These are phyloP conservation scores for Masnerella sp. DNA, from an alignment of 2,888 invertebrate genomes.

Conservation along the genomic window DNA sequence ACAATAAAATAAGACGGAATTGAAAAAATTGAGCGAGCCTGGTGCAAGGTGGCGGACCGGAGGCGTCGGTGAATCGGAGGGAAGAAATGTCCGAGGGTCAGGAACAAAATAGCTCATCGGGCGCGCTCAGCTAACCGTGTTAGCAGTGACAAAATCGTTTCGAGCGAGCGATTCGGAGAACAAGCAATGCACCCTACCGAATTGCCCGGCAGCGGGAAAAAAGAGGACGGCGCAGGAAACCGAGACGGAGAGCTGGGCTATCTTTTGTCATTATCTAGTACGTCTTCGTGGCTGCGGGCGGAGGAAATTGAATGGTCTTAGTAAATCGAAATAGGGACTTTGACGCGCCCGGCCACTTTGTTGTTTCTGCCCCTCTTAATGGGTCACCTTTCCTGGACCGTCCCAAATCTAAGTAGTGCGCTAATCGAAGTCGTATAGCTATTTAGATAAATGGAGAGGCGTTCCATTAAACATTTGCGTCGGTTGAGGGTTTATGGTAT, in stretches of 20 bases:
- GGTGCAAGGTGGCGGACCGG: conserved; percentile 1
- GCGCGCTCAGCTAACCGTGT: conserved; percentile 72
- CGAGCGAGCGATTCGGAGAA: conserved; percentile 51
- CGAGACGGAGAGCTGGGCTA: conserved; percentile 25
- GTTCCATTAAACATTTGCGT: conserved; percentile 35
- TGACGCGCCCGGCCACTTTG: conserved; percentile 69
- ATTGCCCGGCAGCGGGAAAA: conserved; percentile 38
- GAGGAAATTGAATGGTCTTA: conserved; percentile 73
- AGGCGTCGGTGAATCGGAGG: conserved; percentile 34
- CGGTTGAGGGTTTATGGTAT: too few species aligned
- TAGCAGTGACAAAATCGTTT: conserved; percentile 71
- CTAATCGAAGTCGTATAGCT: conserved; percentile 46
- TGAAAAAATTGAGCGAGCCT: conserved; percentile 18
- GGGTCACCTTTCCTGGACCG: conserved; percentile 43
- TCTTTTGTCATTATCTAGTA: conserved; percentile 62
- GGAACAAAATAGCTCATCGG: conserved; percentile 74
- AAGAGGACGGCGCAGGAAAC: conserved; percentile 10
- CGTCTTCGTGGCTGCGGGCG: conserved; percentile 63
- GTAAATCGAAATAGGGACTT: conserved; percentile 73
- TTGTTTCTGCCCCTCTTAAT: conserved; percentile 61
- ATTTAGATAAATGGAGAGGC: conserved; percentile 53
- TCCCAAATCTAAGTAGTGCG: conserved; percentile 45
- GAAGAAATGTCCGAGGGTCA: conserved; percentile 63
- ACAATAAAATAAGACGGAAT: conserved; percentile 3
- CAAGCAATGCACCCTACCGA: conserved; percentile 49